A percentile compares a stretch with the other conserved stretches of the same genome.
Evolutionary conservation across 2,888 invertebrate genomes (phyloP).

Genomic region (Xylophagus ater): DNA sequence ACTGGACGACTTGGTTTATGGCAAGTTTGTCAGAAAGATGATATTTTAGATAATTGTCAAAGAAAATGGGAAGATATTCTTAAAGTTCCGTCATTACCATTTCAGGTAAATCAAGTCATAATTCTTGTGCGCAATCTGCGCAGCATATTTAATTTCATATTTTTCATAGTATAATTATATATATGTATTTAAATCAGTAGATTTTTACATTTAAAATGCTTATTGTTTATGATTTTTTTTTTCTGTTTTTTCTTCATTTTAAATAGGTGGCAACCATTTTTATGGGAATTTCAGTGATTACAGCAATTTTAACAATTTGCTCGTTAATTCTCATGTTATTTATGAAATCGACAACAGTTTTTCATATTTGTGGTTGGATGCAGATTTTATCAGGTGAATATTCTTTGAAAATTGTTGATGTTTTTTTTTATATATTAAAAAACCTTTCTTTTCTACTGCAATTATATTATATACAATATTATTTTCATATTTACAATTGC

Average conservation of each 20-base stretch:
- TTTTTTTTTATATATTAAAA: no score
- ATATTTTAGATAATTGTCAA: slow-evolving; percentile 68
- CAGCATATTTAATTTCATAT: no score
- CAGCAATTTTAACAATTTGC: slow-evolving; percentile 77
- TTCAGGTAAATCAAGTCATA: slow-evolving; percentile 52
- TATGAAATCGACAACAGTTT: slow-evolving; percentile 82
- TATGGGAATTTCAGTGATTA: slow-evolving; percentile 72
- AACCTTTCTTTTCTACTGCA: no score
- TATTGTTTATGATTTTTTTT: slow-evolving; percentile 9
- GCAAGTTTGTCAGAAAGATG: slow-evolving; percentile 73
- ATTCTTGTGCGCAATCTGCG: no score
- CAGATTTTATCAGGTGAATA: slow-evolving; percentile 92
- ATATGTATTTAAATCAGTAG: not conserved
- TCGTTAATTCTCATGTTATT: slow-evolving; percentile 88
- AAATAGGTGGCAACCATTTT: slow-evolving; percentile 75
- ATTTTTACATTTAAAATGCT: not conserved
- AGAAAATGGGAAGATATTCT: slow-evolving; percentile 75
- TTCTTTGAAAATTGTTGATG: not conserved
- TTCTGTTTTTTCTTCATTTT: no score
- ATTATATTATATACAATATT: no score
- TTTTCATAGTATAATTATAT: no score
- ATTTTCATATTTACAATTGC: no score
- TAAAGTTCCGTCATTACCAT: slow-evolving; percentile 67
- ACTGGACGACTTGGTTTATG: slow-evolving; percentile 89
- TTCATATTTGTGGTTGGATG: slow-evolving; percentile 89